Conservation (phyloP, 2,888 invertebrate genomes). For the Lasiommata megera region DNA sequence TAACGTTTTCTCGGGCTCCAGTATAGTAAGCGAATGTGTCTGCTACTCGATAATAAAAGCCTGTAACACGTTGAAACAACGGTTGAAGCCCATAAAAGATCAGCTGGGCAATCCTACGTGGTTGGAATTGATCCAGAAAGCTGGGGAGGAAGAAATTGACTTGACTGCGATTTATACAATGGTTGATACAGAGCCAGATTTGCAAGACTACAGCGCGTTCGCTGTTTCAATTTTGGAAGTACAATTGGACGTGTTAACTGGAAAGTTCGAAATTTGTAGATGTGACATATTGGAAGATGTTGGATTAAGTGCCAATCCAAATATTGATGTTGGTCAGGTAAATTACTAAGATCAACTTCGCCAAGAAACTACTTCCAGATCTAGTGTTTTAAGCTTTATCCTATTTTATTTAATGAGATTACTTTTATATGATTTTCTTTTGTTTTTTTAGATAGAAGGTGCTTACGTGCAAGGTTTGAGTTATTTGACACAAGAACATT, state of each 20-base stretch:
- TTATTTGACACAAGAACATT: constrained; percentile 85
- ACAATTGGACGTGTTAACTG: constrained; percentile 86
- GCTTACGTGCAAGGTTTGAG: constrained; percentile 87
- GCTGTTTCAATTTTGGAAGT: constrained; percentile 83
- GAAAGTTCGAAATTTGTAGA: constrained; percentile 81
- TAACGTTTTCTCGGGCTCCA: constrained; percentile 84
- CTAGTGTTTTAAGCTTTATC: too few relatives aligned
- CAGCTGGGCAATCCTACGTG: constrained; percentile 76
- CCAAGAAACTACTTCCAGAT: too few relatives aligned
- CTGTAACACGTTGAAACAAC: constrained; percentile 79
- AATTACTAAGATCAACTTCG: neutral
- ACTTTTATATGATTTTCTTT: neutral
- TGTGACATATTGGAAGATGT: constrained; percentile 86
- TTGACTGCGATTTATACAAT: constrained; percentile 83
- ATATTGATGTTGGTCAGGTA: constrained; percentile 85
- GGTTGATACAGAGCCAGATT: constrained; percentile 77
- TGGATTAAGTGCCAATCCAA: constrained; percentile 84
- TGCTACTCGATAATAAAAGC: constrained; percentile 80
- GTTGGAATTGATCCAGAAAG: constrained; percentile 79
- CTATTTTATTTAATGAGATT: too few relatives aligned
- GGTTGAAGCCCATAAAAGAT: constrained; percentile 79
- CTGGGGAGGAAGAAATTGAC: constrained; percentile 77
- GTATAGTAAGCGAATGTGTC: constrained; percentile 84
- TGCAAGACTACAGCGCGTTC: constrained; percentile 80
- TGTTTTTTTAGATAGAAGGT: constrained; percentile 80